These are phyloP conservation scores for Coendou prehensilis DNA, from an alignment of 2,797 vertebrate species.

Conservation along the genomic window DNA sequence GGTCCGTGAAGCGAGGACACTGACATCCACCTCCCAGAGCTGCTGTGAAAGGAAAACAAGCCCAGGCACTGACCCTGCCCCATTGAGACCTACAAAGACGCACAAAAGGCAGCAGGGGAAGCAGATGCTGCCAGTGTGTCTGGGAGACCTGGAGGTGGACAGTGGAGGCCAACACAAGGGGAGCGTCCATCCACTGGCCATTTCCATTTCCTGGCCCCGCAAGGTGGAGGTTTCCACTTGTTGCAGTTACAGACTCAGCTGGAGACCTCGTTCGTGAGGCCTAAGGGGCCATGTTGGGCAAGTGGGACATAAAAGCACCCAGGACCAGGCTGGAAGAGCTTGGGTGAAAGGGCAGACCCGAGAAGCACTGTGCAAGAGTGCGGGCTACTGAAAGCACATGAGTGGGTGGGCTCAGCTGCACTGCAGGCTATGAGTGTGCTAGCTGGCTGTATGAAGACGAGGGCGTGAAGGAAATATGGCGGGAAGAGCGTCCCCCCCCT, in stretches of 20 bases:
- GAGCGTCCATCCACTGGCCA: neutral
- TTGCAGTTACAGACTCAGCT: neutral
- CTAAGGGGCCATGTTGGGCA: neutral
- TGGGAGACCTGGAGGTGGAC: neutral
- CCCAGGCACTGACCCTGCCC: neutral
- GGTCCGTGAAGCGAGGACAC: neutral
- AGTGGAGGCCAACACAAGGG: neutral
- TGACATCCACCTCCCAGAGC: neutral
- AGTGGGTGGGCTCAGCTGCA: neutral
- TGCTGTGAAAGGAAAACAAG: conserved; percentile 36
- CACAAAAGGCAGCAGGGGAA: neutral
- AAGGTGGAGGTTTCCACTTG: neutral
- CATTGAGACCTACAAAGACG: neutral
- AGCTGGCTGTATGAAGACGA: neutral
- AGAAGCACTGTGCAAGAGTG: neutral
- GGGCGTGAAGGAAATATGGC: neutral
- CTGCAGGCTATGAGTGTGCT: neutral
- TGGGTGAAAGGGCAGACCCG: neutral
- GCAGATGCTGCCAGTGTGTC: conserved; percentile 25
- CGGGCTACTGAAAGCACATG: neutral
- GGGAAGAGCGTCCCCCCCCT: neutral
- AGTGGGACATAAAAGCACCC: neutral
- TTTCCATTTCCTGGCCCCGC: neutral
- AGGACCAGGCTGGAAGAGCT: neutral
- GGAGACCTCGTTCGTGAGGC: neutral